Conservation (phyloP, 2,113 vertebrate species). For the Cebidichthys violaceus region DNA sequence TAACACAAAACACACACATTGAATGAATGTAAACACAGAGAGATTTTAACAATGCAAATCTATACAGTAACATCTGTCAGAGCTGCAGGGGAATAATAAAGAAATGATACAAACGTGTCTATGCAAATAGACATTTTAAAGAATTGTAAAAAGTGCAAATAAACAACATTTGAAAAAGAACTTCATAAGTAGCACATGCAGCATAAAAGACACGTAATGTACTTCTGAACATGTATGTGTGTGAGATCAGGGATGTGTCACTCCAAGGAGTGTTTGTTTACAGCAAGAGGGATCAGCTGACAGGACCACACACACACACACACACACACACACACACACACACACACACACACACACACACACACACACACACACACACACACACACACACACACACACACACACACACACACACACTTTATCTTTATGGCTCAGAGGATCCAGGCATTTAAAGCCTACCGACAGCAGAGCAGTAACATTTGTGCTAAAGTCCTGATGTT, state of each 20-base stretch:
- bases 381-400: too few relatives aligned
- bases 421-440: neutral
- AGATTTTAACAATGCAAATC: neutral
- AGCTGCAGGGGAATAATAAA: neutral
- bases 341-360: constrained; percentile 17
- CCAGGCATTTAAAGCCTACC: neutral
- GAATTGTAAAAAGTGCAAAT: neutral
- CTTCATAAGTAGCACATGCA: neutral
- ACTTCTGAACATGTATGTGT: neutral
- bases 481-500: neutral
- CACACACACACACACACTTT: too few relatives aligned
- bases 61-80: neutral
- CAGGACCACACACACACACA: neutral
- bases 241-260: constrained; percentile 3
- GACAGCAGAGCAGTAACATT: neutral
- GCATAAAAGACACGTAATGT: neutral
- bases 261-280: neutral
- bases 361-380: constrained; percentile 6
- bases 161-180: neutral
- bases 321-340: neutral
- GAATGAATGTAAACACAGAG: neutral
- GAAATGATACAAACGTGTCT: neutral
- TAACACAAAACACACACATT: neutral
- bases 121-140: neutral
- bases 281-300: neutral